Evolutionary conservation across 2,888 invertebrate species (phyloP).

Genomic region (Doris montereyensis): DNA sequence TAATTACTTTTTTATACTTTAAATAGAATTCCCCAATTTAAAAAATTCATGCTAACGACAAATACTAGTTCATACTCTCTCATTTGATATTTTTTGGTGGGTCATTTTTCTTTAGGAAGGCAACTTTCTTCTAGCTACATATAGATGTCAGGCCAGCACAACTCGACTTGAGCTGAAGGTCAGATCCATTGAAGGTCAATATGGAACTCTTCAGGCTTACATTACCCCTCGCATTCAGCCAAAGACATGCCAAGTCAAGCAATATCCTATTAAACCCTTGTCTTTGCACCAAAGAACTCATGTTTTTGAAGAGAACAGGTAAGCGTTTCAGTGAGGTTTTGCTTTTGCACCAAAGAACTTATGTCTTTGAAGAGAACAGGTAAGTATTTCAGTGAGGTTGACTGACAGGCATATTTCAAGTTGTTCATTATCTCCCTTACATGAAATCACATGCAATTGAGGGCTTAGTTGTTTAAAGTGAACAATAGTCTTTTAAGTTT

Average conservation of each 20-base stretch:
- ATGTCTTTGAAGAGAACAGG: slow-evolving; percentile 79
- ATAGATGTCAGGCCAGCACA: slow-evolving; percentile 93
- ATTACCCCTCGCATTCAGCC: slow-evolving; percentile 86
- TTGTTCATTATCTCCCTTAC: too few species aligned
- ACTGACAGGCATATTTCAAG: too few species aligned
- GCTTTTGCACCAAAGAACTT: slow-evolving; percentile 83
- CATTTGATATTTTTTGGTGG: too few species aligned
- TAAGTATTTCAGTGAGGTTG: slow-evolving; percentile 54
- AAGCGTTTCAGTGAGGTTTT: slow-evolving; percentile 76
- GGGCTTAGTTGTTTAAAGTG: not conserved
- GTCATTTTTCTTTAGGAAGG: slow-evolving; percentile 78
- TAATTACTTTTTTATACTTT: too few species aligned
- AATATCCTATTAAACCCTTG: slow-evolving; percentile 83
- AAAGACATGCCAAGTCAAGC: slow-evolving; percentile 82
- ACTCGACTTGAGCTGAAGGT: slow-evolving; percentile 90
- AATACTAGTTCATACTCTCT: too few species aligned
- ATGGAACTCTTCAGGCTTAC: slow-evolving; percentile 83
- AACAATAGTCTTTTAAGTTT: too few species aligned
- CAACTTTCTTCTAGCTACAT: slow-evolving; percentile 86
- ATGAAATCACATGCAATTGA: too few species aligned
- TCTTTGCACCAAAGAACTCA: slow-evolving; percentile 84
- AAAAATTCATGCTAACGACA: too few species aligned
- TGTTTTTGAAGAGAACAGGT: slow-evolving; percentile 78
- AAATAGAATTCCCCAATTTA: too few species aligned
- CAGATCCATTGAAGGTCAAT: slow-evolving; percentile 84